Evolutionary conservation across 2,797 vertebrate species (phyloP).

Genomic region (Pelodytes ibericus): DNA sequence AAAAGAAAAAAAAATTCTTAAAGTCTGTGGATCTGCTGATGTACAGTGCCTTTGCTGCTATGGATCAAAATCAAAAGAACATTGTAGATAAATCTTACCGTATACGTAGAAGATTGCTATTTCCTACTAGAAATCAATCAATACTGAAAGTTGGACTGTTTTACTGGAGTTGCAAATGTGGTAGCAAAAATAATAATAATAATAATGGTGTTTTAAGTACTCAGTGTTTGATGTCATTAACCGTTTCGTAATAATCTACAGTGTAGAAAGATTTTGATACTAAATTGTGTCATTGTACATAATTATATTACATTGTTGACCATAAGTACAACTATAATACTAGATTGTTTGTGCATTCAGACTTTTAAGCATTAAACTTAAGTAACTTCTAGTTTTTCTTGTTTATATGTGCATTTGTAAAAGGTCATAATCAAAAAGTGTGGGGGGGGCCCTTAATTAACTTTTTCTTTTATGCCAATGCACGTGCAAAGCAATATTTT

Average conservation of each 20-base stretch:
- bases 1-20: slow-evolving; percentile 65
- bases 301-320: slow-evolving; percentile 82
- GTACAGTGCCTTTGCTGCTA: slow-evolving; percentile 89
- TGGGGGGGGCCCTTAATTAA: no score
- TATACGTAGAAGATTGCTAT: slow-evolving; percentile 83
- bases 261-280: slow-evolving; percentile 87
- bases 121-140: slow-evolving; percentile 84
- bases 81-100: slow-evolving; percentile 83
- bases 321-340: slow-evolving; percentile 81
- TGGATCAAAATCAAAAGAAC: slow-evolving; percentile 86
- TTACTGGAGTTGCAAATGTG: slow-evolving; percentile 80
- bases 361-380: slow-evolving; percentile 85
- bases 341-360: slow-evolving; percentile 85
- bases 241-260: slow-evolving; percentile 82
- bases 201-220: slow-evolving; percentile 78
- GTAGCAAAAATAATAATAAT: slow-evolving; percentile 69
- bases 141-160: slow-evolving; percentile 82
- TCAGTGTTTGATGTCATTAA: slow-evolving; percentile 85
- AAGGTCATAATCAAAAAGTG: neutral
- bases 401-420: neutral
- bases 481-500: no score
- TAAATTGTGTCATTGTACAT: slow-evolving; percentile 85
- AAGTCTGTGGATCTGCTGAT: slow-evolving; percentile 86
- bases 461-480: no score
- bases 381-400: slow-evolving; percentile 73